Base-by-base conservation (phyloP, 2,888 invertebrate genomes). In the Eilema depressum region DNA sequence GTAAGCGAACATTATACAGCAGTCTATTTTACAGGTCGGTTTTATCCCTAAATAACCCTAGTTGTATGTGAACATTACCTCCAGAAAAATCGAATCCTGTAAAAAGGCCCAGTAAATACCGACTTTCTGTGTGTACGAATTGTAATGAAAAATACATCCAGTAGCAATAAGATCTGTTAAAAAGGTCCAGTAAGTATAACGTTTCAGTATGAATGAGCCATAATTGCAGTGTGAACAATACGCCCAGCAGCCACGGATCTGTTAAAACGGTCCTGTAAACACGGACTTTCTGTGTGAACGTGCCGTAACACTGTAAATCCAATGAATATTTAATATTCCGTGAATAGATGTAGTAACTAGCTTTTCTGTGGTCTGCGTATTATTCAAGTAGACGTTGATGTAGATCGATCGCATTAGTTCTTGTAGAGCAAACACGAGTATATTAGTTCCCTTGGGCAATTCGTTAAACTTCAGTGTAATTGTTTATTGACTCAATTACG, bases 311-410 rank as follows among this genome's bases (percentile, higher is more conserved):
- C 60, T 70, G 47, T 47, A 70, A 70, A 41, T 56, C 28, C 28
- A 53, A 28, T 70, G 30, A 66, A 70, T 66, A 56, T 66, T n/a
- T 59, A 59, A 64, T 62, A 33, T 30, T 11, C 23, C 17, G 23
- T 59, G 17, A 25, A 63, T 56, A 12, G 61, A 47, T 62, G 23
- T n/a, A 62, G 47, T 67, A 28, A 67, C 26, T 33, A 57, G 25
- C 56, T 53, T 64, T 64, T 64, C 20, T 37, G 17, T 25, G 33
- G 41, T 25, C 41, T 63, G 25, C 41, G 25, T 63, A 23, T 53
- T 53, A 53, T 53, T 53, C n/a, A 53, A 53, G n/a, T 53, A 53
- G 53, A 53, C 53, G 53, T 53, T n/a, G 53, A 53, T 10, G 20
- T 63, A 37, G 25, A 63, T 41, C 26, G 8, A 63, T 41, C 17